Percentiles rank a stretch among this genome's conserved stretches.
Evolutionary conservation across 2,797 vertebrate species (phyloP).

Genomic region (Carduelis carduelis): DNA sequence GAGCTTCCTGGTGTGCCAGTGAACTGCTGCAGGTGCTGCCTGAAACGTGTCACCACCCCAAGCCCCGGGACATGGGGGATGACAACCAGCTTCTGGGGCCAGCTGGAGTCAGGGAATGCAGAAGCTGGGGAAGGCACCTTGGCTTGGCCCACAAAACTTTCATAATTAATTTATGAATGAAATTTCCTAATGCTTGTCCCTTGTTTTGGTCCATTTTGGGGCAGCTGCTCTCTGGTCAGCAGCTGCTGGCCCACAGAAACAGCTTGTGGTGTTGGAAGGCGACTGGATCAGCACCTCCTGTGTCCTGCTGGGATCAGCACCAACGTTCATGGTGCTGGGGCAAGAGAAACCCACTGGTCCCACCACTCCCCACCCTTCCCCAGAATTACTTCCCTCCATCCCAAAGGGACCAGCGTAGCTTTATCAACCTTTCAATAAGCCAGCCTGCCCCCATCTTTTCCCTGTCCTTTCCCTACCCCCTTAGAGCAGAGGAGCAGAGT

Average conservation of each 20-base stretch:
- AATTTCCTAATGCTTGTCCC: neutral
- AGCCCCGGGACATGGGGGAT: neutral
- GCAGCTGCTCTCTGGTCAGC: neutral
- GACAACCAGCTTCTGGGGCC: neutral
- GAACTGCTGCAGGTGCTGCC: accelerated
- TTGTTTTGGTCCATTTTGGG: neutral
- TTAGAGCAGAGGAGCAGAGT: neutral
- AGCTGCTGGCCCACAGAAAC: neutral
- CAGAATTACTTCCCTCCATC: neutral
- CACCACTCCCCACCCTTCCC: neutral
- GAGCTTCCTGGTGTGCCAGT: accelerated
- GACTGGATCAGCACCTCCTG: neutral
- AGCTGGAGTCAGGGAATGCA: neutral
- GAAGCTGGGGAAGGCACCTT: accelerated
- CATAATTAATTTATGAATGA: neutral
- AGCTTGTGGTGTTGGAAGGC: accelerated
- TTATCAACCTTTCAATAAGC: neutral
- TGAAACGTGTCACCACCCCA: accelerated
- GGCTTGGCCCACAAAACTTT: neutral
- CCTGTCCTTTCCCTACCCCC: neutral
- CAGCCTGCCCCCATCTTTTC: neutral
- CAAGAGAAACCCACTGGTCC: accelerated
- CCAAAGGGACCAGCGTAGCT: neutral
- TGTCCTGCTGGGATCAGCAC: neutral
- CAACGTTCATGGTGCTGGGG: accelerated